Evolutionary conservation across 2,888 invertebrate genomes (phyloP).

Genomic region (Meghimatium bilineatum): DNA sequence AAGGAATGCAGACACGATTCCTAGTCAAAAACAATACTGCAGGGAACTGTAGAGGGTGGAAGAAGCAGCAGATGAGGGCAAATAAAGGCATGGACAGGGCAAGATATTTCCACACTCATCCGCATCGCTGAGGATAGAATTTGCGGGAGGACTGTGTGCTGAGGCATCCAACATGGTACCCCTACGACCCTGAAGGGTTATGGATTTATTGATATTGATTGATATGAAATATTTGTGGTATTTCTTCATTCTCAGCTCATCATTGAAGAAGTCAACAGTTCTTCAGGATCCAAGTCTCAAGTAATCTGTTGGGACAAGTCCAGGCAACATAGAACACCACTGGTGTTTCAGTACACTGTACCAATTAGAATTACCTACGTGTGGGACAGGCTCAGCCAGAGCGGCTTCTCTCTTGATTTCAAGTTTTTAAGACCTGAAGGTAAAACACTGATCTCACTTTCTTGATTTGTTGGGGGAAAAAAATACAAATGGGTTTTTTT

Average conservation of each 20-base stretch:
- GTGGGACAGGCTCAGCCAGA: constrained; percentile 20
- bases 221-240: neutral
- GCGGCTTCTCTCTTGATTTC: constrained; percentile 33
- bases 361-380: constrained; percentile 33
- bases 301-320: constrained; percentile 32
- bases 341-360: constrained; percentile 34
- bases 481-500: too few relatives aligned
- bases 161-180: too few relatives aligned
- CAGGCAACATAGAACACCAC: constrained; percentile 18
- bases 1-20: too few relatives aligned
- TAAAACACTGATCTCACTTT: neutral
- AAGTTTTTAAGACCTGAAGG: constrained; percentile 31
- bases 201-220: too few relatives aligned
- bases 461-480: neutral
- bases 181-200: too few relatives aligned
- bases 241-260: constrained; percentile 10
- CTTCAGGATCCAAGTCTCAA: constrained; percentile 18
- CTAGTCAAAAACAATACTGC: too few relatives aligned
- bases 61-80: too few relatives aligned
- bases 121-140: too few relatives aligned
- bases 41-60: too few relatives aligned
- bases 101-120: too few relatives aligned
- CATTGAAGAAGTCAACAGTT: constrained; percentile 31
- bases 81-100: too few relatives aligned
- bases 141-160: too few relatives aligned